Conservation (phyloP, 1,140 invertebrate genomes). For the Agrilus planipennis region DNA sequence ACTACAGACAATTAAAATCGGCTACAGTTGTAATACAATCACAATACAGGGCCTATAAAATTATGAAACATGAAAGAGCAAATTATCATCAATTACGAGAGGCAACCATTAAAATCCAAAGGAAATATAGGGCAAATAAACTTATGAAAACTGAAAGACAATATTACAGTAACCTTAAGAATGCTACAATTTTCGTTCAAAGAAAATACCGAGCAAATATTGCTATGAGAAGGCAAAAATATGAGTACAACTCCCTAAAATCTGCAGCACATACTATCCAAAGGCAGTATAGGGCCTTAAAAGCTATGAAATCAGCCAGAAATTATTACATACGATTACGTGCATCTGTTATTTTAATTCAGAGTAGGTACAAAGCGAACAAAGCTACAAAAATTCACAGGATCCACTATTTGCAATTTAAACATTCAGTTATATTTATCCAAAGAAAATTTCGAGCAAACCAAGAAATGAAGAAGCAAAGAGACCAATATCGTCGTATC, state of each 20-base stretch:
- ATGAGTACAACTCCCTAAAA: too few relatives aligned
- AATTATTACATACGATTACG: constrained; percentile 14
- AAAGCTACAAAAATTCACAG: constrained; percentile 21
- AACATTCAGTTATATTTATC: constrained; percentile 23
- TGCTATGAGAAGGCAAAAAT: constrained; percentile 3
- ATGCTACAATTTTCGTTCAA: constrained; percentile 25
- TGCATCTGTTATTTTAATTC: constrained; percentile 13
- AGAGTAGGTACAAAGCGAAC: constrained; percentile 14
- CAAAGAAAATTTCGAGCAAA: constrained; percentile 26
- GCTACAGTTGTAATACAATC: constrained; percentile 25
- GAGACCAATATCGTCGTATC: constrained; percentile 13
- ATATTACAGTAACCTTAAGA: constrained; percentile 29
- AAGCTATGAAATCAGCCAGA: constrained; percentile 12
- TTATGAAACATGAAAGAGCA: constrained; percentile 20
- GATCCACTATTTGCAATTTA: too few relatives aligned
- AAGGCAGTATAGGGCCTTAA: constrained; percentile 31
- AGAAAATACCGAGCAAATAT: constrained; percentile 22
- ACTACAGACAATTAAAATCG: constrained; percentile 14
- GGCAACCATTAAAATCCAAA: constrained; percentile 35
- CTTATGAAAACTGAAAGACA: constrained; percentile 25
- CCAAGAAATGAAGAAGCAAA: constrained; percentile 17
- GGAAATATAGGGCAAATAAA: constrained; percentile 34
- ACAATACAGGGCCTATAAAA: constrained; percentile 21
- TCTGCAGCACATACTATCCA: background rate
- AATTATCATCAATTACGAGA: constrained; percentile 19